Conservation (phyloP, 2,888 invertebrate genomes). For the Agrotis exclamationis region DNA sequence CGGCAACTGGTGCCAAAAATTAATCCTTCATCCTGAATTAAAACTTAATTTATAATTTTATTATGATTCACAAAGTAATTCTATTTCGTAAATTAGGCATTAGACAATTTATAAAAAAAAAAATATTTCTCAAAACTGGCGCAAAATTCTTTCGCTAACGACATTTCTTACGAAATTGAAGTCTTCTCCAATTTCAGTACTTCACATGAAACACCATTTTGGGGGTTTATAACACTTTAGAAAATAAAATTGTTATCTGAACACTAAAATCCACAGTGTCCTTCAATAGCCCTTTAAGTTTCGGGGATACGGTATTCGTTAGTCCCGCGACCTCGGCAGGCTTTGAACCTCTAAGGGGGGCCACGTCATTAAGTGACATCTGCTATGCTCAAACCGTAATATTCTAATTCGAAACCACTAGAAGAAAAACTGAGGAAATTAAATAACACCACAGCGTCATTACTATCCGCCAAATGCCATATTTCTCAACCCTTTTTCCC, state of each 20-base stretch:
- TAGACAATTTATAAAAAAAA: too few relatives aligned
- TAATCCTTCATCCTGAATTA: neutral
- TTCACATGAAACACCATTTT: neutral
- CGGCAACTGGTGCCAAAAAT: neutral
- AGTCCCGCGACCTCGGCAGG: too few relatives aligned
- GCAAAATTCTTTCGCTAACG: neutral
- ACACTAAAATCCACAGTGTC: too few relatives aligned
- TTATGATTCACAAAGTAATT: neutral
- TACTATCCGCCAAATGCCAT: constrained; percentile 87
- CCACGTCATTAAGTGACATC: too few relatives aligned
- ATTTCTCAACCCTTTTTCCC: constrained; percentile 89
- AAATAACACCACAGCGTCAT: constrained; percentile 83
- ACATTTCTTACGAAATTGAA: neutral
- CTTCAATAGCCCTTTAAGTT: too few relatives aligned
- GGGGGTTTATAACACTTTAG: neutral
- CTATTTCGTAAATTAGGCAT: neutral
- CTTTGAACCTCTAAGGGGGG: too few relatives aligned
- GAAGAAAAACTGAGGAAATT: constrained; percentile 85
- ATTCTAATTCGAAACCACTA: constrained; percentile 75
- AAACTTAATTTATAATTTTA: neutral
- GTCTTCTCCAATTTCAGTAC: neutral
- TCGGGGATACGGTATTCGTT: too few relatives aligned
- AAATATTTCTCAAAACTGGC: neutral
- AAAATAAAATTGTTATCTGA: neutral
- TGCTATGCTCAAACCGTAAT: constrained; percentile 36